Evolutionary conservation across 2,888 invertebrate species (phyloP).

Genomic region (Dione vanillae): DNA sequence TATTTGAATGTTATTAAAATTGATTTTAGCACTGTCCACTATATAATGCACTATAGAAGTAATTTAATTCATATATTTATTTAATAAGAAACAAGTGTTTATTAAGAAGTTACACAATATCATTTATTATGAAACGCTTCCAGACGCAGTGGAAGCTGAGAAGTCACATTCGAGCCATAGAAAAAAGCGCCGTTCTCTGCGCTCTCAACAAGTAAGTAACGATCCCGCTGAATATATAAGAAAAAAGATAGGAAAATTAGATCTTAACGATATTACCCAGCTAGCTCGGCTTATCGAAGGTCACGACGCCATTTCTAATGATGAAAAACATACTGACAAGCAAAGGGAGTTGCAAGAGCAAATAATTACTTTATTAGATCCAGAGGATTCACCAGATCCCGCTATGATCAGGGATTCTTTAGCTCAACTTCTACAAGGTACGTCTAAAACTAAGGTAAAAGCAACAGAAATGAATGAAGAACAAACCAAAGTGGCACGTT

Average conservation of each 20-base stretch:
- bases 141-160: constrained; percentile 71
- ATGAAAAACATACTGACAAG: constrained; percentile 55
- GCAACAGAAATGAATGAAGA: constrained; percentile 45
- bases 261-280: constrained; percentile 72
- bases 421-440: constrained; percentile 65
- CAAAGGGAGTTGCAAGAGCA: constrained; percentile 71
- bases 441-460: constrained; percentile 57
- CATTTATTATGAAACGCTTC: constrained; percentile 7
- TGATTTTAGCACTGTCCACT: neutral
- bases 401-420: constrained; percentile 62
- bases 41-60: neutral
- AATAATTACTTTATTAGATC: constrained; percentile 69
- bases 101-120: neutral
- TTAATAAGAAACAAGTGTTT: no score
- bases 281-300: constrained; percentile 73
- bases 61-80: neutral
- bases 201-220: constrained; percentile 76
- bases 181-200: constrained; percentile 70
- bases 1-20: neutral
- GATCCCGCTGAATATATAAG: constrained; percentile 72
- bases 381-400: constrained; percentile 71
- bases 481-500: constrained; percentile 56
- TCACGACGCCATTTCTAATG: constrained; percentile 59
- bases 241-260: constrained; percentile 71
- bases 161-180: constrained; percentile 73